A percentile compares a stretch with the other conserved stretches of the same genome.
phyloP scores from a whole-genome alignment of 2,113 vertebrate species.

The Hypomesus transpacificus region DNA sequence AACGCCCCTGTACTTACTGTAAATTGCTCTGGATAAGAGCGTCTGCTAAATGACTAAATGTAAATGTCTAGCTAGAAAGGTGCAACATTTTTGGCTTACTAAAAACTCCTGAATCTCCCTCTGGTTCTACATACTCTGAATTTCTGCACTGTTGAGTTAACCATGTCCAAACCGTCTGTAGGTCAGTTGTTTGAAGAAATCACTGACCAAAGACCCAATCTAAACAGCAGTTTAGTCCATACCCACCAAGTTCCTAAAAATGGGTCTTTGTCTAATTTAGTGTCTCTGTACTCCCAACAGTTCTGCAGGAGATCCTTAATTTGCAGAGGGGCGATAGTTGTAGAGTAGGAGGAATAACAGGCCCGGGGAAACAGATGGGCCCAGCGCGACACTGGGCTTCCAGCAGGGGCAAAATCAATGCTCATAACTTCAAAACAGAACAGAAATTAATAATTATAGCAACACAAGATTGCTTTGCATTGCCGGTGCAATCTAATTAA shows the following conservation, averaged over 20 bases:
- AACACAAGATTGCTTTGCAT: constrained; percentile 71
- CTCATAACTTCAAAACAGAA: constrained; percentile 75
- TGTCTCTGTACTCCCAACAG: constrained; percentile 45
- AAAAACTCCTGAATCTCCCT: too few species aligned
- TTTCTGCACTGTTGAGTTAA: too few species aligned
- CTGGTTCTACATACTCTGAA: too few species aligned
- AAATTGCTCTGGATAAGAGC: too few species aligned
- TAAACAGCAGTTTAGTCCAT: constrained; percentile 1
- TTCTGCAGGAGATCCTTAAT: constrained; percentile 57
- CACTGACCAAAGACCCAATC: too few species aligned
- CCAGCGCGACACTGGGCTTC: constrained; percentile 71
- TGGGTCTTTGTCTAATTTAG: constrained; percentile 63
- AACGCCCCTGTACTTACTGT: too few species aligned
- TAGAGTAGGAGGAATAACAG: constrained; percentile 55
- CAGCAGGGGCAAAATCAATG: constrained; percentile 79
- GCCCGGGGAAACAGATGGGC: constrained; percentile 74
- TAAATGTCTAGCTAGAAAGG: too few species aligned
- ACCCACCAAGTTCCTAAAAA: constrained; percentile 46
- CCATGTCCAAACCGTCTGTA: too few species aligned
- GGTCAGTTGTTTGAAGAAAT: too few species aligned
- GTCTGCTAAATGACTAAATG: too few species aligned
- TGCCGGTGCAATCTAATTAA: constrained; percentile 73
- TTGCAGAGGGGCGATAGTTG: constrained; percentile 57
- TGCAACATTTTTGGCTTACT: too few species aligned
- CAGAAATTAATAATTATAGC: constrained; percentile 77